Percentiles rank a stretch among this genome's conserved stretches.
These are phyloP conservation scores for Dromas ardeola DNA, from an alignment of 2,113 vertebrate species.

Conservation along the genomic window DNA sequence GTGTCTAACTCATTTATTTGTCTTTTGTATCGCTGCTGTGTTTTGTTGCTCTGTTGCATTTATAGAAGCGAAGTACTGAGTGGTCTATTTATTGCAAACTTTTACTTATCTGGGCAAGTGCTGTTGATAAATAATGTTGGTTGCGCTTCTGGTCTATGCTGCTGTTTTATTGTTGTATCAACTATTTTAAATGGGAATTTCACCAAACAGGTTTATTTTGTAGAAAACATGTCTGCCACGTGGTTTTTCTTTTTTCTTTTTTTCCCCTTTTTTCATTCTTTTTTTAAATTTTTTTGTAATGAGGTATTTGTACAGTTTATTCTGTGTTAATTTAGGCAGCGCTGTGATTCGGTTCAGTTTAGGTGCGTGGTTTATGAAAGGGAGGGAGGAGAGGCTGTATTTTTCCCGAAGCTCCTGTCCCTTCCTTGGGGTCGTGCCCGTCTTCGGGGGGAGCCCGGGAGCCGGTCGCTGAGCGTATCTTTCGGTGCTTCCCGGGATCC, in stretches of 20 bases:
- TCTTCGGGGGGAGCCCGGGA: background rate
- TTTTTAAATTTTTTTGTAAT: too few species aligned
- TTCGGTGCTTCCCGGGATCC: background rate
- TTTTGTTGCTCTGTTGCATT: constrained; percentile 19
- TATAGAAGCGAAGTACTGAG: constrained; percentile 4
- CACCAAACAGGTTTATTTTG: background rate
- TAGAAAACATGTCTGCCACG: background rate
- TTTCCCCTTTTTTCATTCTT: too few species aligned
- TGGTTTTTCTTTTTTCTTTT: accelerated
- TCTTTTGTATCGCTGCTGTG: background rate
- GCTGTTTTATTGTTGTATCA: constrained; percentile 60
- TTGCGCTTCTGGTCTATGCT: constrained; percentile 56
- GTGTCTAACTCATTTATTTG: constrained; percentile 49
- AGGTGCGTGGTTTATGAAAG: background rate
- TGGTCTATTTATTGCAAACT: constrained; percentile 56
- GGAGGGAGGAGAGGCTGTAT: background rate
- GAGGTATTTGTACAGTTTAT: background rate
- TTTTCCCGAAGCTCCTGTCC: accelerated
- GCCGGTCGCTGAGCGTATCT: background rate
- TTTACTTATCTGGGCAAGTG: constrained; percentile 35
- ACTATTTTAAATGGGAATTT: constrained; percentile 49
- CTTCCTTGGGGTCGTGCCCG: background rate
- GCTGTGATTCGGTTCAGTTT: background rate
- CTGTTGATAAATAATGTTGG: constrained; percentile 57
- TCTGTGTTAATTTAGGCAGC: background rate